A percentile compares a stretch with the other conserved stretches of the same genome.
These are phyloP conservation scores for Synanthedon tipuliformis DNA, from an alignment of 2,888 invertebrate genomes.

Conservation along the genomic window DNA sequence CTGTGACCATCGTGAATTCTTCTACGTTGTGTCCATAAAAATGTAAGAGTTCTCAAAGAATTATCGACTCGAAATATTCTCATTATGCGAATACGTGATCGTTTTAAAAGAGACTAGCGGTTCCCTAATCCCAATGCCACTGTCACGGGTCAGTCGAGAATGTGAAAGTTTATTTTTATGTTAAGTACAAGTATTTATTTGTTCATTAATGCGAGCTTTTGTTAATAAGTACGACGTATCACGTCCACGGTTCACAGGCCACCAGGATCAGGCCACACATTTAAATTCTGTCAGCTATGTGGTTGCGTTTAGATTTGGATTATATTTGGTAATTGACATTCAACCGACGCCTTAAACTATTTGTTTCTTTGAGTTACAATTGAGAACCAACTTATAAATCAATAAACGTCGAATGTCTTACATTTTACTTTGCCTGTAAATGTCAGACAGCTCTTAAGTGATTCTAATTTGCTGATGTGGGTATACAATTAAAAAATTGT, in stretches of 20 bases:
- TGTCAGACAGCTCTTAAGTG: no score
- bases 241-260: slow-evolving; percentile 67
- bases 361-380: slow-evolving; percentile 56
- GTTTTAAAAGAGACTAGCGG: slow-evolving; percentile 18
- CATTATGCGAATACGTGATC: slow-evolving; percentile 34
- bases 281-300: slow-evolving; percentile 58
- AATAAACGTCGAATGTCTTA: not conserved
- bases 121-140: slow-evolving; percentile 14
- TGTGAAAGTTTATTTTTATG: slow-evolving; percentile 33
- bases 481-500: no score
- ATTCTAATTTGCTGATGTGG: no score
- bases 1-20: slow-evolving; percentile 36
- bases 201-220: slow-evolving; percentile 60
- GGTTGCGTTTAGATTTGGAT: slow-evolving; percentile 66
- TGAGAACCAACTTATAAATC: slow-evolving; percentile 36
- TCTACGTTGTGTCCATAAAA: slow-evolving; percentile 40
- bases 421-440: no score
- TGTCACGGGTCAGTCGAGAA: slow-evolving; percentile 15
- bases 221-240: slow-evolving; percentile 61
- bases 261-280: slow-evolving; percentile 46
- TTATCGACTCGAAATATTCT: slow-evolving; percentile 34
- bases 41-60: slow-evolving; percentile 36
- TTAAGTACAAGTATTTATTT: slow-evolving; percentile 42
- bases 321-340: slow-evolving; percentile 64
- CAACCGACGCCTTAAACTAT: slow-evolving; percentile 42